phyloP scores from a whole-genome alignment of 2,113 vertebrate genomes.

The Hylia prasina region DNA sequence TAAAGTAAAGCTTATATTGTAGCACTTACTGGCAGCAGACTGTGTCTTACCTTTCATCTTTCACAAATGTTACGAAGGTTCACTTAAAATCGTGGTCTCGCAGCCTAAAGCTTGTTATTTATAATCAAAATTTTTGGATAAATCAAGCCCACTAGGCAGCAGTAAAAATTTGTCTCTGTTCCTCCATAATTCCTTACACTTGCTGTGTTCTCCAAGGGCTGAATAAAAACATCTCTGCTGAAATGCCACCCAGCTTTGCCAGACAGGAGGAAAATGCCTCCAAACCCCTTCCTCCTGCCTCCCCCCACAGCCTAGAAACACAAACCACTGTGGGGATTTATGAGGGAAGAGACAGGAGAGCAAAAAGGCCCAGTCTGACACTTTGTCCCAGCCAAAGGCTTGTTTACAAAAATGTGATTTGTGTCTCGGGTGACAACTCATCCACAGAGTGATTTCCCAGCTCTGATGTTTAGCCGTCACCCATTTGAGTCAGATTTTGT shows the following conservation, averaged over 20 bases:
- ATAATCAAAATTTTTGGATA: neutral
- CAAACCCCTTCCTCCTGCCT: neutral
- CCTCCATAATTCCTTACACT: neutral
- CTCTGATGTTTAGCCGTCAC: neutral
- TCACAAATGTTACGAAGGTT: conserved; percentile 1
- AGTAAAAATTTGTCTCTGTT: neutral
- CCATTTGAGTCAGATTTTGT: neutral
- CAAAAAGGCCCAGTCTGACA: neutral
- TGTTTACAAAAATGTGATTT: neutral
- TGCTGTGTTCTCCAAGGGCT: neutral
- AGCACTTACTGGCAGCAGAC: neutral
- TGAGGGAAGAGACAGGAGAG: neutral
- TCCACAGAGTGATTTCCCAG: neutral
- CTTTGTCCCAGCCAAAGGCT: neutral
- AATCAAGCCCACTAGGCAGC: neutral
- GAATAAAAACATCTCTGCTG: neutral
- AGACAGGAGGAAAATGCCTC: neutral
- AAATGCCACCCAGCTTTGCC: conserved; percentile 1
- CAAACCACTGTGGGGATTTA: neutral
- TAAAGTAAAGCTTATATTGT: neutral
- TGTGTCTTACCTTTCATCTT: neutral
- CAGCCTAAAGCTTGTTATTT: neutral
- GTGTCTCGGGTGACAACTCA: neutral
- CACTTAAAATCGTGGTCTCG: conserved; percentile 14
- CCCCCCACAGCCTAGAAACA: neutral